Base-by-base conservation (phyloP, 2,888 invertebrate genomes). In the Thysanoteuthis rhombus region DNA sequence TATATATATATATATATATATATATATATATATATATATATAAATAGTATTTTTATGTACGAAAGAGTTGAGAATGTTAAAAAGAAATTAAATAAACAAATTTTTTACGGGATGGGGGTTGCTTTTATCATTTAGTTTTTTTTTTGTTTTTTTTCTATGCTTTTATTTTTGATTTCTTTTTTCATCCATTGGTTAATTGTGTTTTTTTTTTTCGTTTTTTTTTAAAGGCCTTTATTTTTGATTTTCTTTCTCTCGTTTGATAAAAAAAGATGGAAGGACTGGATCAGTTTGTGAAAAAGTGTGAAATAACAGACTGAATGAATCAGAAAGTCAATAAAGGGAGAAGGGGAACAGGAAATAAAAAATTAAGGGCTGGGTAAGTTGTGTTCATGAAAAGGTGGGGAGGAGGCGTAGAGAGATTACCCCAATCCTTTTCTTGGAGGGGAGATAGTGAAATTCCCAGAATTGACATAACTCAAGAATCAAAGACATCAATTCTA, bases 381-480 rank as follows among this genome's bases (percentile, higher is more conserved):
- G n/a, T 75, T 75, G 10, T 75, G 36, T 75, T n/a, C n/a, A 36
- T 12, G 75, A 75, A 75, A n/a, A 75, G 52, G 25, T 6, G 22
- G 6, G 25, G 22, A 52, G 45, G 19, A 16, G 19, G 12, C 45
- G n/a, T n/a, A n/a, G n/a, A n/a, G 16, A 5, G 58, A 58, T 36
- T 36, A n/a, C 16, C 12, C 75, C 5, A 6, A n/a, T 75, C 75
- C 8, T n/a, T n/a, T 75, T n/a, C n/a, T 75, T 75, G 22, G 6
- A 52, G 22, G 16, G 75, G 75, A n/a, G 75, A 75, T n/a, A 75
- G 75, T 75, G 36, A n/a, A n/a, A 75, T 16, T 75, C 75, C 10
- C n/a, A 75, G 75, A 75, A 75, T n/a, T 75, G n/a, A 75, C 75
- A 75, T 75, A 75, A n/a, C 75, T 75, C n/a, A 75, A 75, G n/a